Base-by-base conservation (phyloP, 1,140 invertebrate species). In the Elymnias hypermnestra region DNA sequence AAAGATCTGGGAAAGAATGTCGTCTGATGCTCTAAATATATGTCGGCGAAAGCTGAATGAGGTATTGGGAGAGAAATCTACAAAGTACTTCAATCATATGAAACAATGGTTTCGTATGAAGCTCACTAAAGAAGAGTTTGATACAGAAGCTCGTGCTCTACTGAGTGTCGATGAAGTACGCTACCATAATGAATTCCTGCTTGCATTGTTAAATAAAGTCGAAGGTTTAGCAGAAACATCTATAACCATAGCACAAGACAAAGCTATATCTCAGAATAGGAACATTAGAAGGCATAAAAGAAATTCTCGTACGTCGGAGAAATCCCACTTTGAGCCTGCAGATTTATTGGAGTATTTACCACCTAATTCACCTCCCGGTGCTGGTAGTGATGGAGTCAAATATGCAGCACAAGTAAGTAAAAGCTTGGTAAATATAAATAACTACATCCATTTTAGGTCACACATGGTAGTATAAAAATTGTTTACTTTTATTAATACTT, bases 171-270 rank as follows among this genome's bases (percentile, higher is more conserved):
- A 94, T 29, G 90, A 93, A 76, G 89, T 95, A 21, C 92, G 92
- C 75, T 87, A 94, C 15, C 94, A 95, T 68, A 96, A 96, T 85
- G 91, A 94, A 60, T 95, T 96, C 71, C 82, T 96, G 3, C 69
- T 95, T 5, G 93, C 93, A 5, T 86, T 95, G 28, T 88, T 95
- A 5, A 93, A 94, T 52, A 95, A 83, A 63, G 79, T 95, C 8
- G 91, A 93, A 66, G 89, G 89, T 14, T 76, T 92, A 33, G 88
- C 89, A 1, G 84, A 88, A 26, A 76, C 87, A 4, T 88, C 90
- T 18, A 88, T 90, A 26, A 72, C 75, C 5, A 87, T 87, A 9
- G 82, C 87, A 1, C 86, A 86, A 56, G 75, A 85, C 48, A 87
- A 64, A 64, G 68, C 70, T 5, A 67, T 66, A 12, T 87, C 88